Evolutionary conservation across 2,888 invertebrate genomes (phyloP), one percentile per base, ranked within the genome.

Genomic region (Cistogaster globosa): DNA sequence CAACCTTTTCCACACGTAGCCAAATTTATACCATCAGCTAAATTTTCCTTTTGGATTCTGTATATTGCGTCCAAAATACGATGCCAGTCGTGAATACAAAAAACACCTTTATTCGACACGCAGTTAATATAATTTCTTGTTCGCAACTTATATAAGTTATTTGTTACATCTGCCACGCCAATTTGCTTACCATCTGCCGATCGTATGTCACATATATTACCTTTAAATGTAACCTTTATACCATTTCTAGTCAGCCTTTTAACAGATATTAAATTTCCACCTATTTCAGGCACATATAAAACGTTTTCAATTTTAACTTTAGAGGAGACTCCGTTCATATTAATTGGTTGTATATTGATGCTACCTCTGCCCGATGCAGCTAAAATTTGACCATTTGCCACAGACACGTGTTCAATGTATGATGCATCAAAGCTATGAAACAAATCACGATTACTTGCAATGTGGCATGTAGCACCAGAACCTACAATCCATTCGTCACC

Each of bases 381-480:
- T 14, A 62, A 20, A 38, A 42, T 62, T 42, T 82, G 26, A 32
- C 86, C 87, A 57, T 74, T 87, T 55, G 80, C 87, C 1, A 86
- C 72, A 36, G 67, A 63, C 7, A 87, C 65, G 16, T 20, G 38
- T 26, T 26, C 26, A 26, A 26, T 26, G 16, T 57, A 65, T 67
- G 63, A 63, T 22, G 14, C 20, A 20, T 53, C 68, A 20, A 55
- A 68, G 14, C 9, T 2, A 20, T 55, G n/a, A 76, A 87, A 86
- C 51, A 77, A 68, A 26, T 67, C 32, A 26, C 74, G 77, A 55
- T 83, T 55, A 55, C 67, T 18, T 8, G 51, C 20, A 36, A 67
- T 67, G 14, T 87, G 86, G 48, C 87, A 45, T 20, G 86, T 86
- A 32, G 86, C 87, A 7, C 86, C 87, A 3, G 87, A 87, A 74